A percentile compares a stretch with the other conserved stretches of the same genome.
phyloP scores from a whole-genome alignment of 2,888 invertebrate genomes.

The Agapostemon virescens region DNA sequence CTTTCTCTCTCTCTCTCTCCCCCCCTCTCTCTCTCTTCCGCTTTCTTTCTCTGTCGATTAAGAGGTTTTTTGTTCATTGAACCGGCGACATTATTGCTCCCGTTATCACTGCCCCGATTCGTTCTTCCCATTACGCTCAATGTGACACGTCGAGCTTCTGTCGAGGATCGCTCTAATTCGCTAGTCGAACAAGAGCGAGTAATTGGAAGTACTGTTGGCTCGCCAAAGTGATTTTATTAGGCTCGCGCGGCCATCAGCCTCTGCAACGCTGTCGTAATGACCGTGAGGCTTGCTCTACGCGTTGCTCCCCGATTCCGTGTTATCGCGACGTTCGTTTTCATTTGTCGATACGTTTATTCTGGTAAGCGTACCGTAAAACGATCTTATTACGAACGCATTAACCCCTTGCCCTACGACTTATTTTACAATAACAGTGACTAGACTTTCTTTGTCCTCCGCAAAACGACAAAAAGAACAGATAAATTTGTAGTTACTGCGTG shows the following conservation, averaged over 20 bases:
- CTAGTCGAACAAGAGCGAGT: neutral
- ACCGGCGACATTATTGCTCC: constrained; percentile 10
- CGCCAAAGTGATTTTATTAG: constrained; percentile 5
- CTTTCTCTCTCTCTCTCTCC: neutral
- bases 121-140: constrained; percentile 16
- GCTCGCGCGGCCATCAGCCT: constrained; percentile 3
- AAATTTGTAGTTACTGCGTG: too few species aligned
- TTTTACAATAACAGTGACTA: too few species aligned
- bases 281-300: neutral
- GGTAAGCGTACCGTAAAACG: too few species aligned
- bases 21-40: neutral
- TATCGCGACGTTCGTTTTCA: neutral
- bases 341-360: neutral
- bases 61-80: neutral
- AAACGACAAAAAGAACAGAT: too few species aligned
- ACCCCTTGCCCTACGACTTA: too few species aligned
- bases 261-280: constrained; percentile 1
- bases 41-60: constrained; percentile 10
- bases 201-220: constrained; percentile 7
- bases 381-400: too few species aligned
- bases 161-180: constrained; percentile 11
- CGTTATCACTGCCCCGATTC: neutral
- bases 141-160: neutral
- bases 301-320: neutral
- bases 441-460: too few species aligned